Percentiles rank a stretch among this genome's conserved stretches.
phyloP scores from a whole-genome alignment of 1,140 invertebrate species.

The Dryas iulia region DNA sequence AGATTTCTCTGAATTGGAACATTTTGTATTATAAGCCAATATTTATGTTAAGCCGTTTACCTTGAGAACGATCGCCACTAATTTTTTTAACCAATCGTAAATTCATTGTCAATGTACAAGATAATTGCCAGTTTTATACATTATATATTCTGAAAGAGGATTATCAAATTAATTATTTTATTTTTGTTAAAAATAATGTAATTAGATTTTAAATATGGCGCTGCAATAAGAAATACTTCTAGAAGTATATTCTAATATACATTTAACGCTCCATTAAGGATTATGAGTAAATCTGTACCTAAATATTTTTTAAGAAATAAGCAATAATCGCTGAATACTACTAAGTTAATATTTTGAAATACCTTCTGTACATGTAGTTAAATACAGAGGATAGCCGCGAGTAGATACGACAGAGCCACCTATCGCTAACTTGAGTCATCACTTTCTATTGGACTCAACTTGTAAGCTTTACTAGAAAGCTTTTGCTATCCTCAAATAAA shows the following conservation, averaged over 20 bases:
- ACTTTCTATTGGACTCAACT: neutral
- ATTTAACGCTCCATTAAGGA: too few relatives aligned
- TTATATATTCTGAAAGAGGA: neutral
- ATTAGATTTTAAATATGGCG: neutral
- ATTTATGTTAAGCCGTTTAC: slow-evolving; percentile 30
- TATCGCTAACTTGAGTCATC: slow-evolving; percentile 12
- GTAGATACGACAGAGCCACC: slow-evolving; percentile 14
- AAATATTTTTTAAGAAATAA: too few relatives aligned
- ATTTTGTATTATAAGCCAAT: slow-evolving; percentile 31
- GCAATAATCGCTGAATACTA: too few relatives aligned
- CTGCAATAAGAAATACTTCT: neutral
- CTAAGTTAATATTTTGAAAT: too few relatives aligned
- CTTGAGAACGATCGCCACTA: slow-evolving; percentile 28
- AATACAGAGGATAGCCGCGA: neutral
- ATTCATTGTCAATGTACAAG: slow-evolving; percentile 11
- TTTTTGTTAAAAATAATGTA: neutral
- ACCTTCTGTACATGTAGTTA: too few relatives aligned
- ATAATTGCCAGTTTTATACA: neutral
- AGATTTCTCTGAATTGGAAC: slow-evolving; percentile 30
- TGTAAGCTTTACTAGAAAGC: neutral
- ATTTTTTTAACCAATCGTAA: slow-evolving; percentile 20
- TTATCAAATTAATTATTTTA: neutral
- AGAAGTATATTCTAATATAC: too few relatives aligned
- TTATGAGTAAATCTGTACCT: too few relatives aligned
- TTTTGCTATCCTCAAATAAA: neutral